Percentiles rank a stretch among this genome's conserved stretches.
These are phyloP conservation scores for Leucozona laternaria DNA, from an alignment of 2,888 invertebrate species.

Conservation along the genomic window DNA sequence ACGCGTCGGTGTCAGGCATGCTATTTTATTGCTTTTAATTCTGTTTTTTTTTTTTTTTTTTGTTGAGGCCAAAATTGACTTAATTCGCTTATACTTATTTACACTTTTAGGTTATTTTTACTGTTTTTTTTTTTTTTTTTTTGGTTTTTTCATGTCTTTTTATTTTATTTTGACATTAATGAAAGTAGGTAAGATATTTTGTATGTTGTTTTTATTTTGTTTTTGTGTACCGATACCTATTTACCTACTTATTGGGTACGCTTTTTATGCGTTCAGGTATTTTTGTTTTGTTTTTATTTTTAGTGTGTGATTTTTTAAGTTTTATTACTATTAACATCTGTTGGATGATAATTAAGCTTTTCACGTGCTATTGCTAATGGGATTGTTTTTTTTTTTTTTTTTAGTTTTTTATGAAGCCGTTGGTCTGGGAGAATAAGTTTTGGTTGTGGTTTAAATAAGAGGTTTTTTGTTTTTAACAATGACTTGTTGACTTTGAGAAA, in stretches of 20 bases:
- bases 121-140: conserved; percentile 29
- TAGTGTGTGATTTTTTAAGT: conserved; percentile 32
- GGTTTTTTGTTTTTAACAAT: background rate
- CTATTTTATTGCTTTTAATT: conserved; percentile 35
- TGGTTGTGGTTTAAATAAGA: background rate
- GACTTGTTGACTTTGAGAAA: conserved; percentile 3
- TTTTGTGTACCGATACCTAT: conserved; percentile 16
- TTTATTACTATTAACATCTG: conserved; percentile 53
- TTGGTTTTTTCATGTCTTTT: conserved; percentile 10
- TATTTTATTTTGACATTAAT: conserved; percentile 29
- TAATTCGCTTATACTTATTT: conserved; percentile 47
- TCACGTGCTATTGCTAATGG: conserved; percentile 58
- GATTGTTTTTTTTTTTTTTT: background rate
- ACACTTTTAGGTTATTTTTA: conserved; percentile 20
- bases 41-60: conserved; percentile 18
- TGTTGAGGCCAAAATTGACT: conserved; percentile 52
- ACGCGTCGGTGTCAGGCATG: conserved; percentile 57
- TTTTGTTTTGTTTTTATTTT: conserved; percentile 19
- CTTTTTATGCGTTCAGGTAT: conserved; percentile 8
- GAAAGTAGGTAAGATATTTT: conserved; percentile 19
- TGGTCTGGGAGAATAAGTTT: background rate
- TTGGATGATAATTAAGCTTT: conserved; percentile 68
- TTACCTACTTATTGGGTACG: conserved; percentile 7
- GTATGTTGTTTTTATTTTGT: conserved; percentile 23
- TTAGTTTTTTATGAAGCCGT: background rate